Evolutionary conservation across 2,888 invertebrate genomes (phyloP).

Genomic region (Dasypolia templi): DNA sequence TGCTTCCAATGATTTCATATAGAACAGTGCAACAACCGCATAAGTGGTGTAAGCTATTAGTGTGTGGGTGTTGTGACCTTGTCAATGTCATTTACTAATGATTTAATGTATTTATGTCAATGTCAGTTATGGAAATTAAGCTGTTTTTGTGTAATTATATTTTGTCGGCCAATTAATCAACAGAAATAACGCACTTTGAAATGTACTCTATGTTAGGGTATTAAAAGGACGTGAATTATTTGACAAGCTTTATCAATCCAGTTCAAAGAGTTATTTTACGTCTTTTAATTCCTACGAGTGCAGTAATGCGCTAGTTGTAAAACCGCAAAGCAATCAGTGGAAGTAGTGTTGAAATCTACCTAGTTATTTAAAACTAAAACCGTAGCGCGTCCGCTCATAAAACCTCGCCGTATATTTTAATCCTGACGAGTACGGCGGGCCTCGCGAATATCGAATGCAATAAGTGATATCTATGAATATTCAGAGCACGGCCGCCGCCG

Average conservation of each 20-base stretch:
- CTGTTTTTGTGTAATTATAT: not conserved
- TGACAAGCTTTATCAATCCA: not conserved
- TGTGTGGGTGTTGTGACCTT: conserved; percentile 47
- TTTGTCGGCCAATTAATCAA: not conserved
- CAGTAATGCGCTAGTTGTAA: not conserved
- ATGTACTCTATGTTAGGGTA: not conserved
- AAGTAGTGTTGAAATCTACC: conserved; percentile 3
- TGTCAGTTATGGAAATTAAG: conserved; percentile 35
- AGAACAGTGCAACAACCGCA: conserved; percentile 48
- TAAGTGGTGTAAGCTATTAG: not conserved
- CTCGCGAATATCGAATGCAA: conserved; percentile 54
- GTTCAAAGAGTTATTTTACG: not conserved
- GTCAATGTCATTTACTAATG: conserved; percentile 35
- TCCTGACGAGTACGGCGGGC: conserved; percentile 15
- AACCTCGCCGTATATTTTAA: conserved; percentile 42
- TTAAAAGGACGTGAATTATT: not conserved
- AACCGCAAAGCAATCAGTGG: conserved; percentile 19
- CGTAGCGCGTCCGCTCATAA: conserved; percentile 27
- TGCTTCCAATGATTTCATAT: conserved; percentile 42
- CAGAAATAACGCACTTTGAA: not conserved
- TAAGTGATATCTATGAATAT: conserved; percentile 68
- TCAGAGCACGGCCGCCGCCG: conserved; percentile 58
- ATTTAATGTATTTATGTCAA: conserved; percentile 44
- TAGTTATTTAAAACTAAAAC: conserved; percentile 18
- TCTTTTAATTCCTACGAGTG: not conserved